Conservation (phyloP, 2,113 vertebrate genomes). For the Tiliqua scincoides region DNA sequence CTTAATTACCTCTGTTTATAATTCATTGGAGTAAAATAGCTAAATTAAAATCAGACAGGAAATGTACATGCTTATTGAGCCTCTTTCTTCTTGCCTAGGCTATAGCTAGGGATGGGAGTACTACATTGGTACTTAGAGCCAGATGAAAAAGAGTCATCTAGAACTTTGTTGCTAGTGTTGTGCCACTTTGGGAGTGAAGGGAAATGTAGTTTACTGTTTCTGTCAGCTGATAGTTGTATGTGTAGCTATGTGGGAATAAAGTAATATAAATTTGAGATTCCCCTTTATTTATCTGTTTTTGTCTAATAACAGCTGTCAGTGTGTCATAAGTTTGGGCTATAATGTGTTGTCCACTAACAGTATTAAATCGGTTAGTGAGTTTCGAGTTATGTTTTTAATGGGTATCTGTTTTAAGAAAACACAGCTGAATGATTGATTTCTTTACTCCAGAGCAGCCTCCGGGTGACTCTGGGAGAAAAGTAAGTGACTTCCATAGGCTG, state of each 20-base stretch:
- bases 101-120: background rate
- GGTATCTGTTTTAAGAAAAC: constrained; percentile 69
- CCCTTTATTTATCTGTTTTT: background rate
- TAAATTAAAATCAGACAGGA: too few species aligned
- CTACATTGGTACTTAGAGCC: background rate
- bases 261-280: background rate
- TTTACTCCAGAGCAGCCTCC: constrained; percentile 97
- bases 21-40: too few species aligned
- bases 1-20: too few species aligned
- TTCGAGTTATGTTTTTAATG: constrained; percentile 60
- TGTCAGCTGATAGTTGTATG: background rate
- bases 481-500: constrained; percentile 86
- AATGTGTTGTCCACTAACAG: background rate
- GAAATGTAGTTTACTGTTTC: background rate
- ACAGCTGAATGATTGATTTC: constrained; percentile 82
- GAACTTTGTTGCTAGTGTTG: background rate
- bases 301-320: background rate
- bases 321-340: background rate
- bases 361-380: constrained; percentile 26
- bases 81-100: too few species aligned
- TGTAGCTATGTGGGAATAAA: background rate
- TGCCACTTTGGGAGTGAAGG: background rate
- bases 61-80: too few species aligned
- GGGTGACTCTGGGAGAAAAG: constrained; percentile 97
- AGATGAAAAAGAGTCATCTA: background rate